Base-by-base conservation (phyloP, 2,888 invertebrate species). In the Prosopocoilus inquinatus region DNA sequence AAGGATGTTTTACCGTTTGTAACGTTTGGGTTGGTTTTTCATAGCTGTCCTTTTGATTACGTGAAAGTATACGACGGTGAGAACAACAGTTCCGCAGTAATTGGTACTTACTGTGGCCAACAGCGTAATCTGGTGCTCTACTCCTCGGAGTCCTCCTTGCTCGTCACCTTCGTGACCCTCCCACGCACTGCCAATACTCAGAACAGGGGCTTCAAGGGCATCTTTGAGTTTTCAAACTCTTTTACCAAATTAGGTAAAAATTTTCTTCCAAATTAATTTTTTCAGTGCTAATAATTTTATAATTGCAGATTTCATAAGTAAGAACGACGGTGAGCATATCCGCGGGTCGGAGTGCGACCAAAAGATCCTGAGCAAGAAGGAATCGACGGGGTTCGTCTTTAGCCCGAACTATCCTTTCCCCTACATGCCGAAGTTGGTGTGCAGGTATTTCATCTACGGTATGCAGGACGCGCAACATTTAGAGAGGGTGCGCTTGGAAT, bases 291-390 rank as follows among this genome's bases (percentile, higher is more conserved):
- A 38, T 47, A 2, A 9, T 28, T 50, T 59, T 59, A 63, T 64
- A 61, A 49, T 80, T 80, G 45, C 81, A 93, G 92, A 90, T 86
- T 92, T 93, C 82, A 92, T 92, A 82, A 90, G 89, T 79, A 90
- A 90, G 82, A 90, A 92, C 80, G 91, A 92, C 76, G 94, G 94
- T 66, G 91, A 92, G 82, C 96, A 96, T 81, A 94, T 96, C 76
- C 86, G 92, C 75, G 96, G 96, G 74, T 94, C 95, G 67, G 98
- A 99, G 81, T 99, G 99, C 82, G 98, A 99, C 82, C 96, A 96
- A 80, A 92, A 95, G 80, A 95, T 97, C 74, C 84, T 95, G 69
- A 96, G 95, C 79, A 89, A 88, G 78, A 93, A 93, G 79, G 92
- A 94, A 78, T 94, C 94, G 57, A 88, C 86, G 71, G 97, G 97